phyloP scores from a whole-genome alignment of 1,140 invertebrate species.

The Bemisia tabaci region DNA sequence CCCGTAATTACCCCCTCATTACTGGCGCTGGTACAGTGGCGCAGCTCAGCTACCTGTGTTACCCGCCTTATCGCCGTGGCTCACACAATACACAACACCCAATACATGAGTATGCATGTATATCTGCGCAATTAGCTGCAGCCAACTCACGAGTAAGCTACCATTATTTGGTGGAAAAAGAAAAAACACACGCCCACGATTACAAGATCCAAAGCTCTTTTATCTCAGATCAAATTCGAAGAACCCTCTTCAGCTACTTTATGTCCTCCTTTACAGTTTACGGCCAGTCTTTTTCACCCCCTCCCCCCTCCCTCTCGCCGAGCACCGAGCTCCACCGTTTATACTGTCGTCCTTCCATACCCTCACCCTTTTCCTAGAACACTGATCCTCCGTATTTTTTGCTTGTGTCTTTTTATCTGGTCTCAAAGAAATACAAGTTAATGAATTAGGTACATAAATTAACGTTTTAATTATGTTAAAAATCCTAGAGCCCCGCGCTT shows the following conservation, averaged over 20 bases:
- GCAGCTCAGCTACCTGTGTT: not conserved
- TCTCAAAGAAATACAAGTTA: not conserved
- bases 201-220: not conserved
- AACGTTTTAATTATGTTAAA: too few species aligned
- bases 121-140: slow-evolving; percentile 5
- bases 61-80: not conserved
- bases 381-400: not conserved
- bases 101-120: not conserved
- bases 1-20: not conserved
- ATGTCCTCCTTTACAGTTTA: not conserved
- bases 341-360: not conserved
- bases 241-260: not conserved
- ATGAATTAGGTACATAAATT: not conserved
- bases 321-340: too few species aligned
- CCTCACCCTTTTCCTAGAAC: not conserved
- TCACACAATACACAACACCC: not conserved
- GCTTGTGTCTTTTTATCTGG: not conserved
- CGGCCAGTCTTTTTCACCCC: not conserved
- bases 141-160: not conserved
- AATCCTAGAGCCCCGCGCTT: too few species aligned
- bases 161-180: not conserved
- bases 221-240: not conserved
- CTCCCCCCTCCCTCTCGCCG: not conserved
- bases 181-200: slow-evolving; percentile 19
- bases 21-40: not conserved